phyloP scores from a whole-genome alignment of 2,797 vertebrate species.

The Gallinago stenura region DNA sequence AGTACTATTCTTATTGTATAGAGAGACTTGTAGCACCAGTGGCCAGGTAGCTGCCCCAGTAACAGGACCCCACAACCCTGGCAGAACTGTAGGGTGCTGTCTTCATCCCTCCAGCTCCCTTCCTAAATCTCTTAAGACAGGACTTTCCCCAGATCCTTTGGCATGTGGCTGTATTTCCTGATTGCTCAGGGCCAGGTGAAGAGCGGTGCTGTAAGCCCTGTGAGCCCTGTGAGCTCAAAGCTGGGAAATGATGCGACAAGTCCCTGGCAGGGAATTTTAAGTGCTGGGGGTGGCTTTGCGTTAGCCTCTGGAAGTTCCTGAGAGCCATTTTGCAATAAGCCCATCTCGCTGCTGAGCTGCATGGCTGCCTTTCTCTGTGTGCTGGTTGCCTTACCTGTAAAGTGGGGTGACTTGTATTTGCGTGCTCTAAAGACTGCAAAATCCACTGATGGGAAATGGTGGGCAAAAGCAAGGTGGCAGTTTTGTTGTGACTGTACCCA shows the following conservation, averaged over 20 bases:
- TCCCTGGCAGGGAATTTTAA: background rate
- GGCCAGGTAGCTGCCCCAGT: background rate
- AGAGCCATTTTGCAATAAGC: background rate
- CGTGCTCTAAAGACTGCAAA: background rate
- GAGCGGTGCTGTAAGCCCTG: rapidly evolving
- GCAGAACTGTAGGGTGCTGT: background rate
- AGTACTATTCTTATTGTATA: rapidly evolving
- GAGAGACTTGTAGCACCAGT: background rate
- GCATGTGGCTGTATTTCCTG: background rate
- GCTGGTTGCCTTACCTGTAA: background rate
- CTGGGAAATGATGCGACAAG: background rate
- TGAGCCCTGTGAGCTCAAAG: background rate
- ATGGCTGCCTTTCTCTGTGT: background rate
- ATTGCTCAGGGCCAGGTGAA: background rate
- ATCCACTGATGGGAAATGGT: background rate
- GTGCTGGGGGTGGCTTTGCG: background rate
- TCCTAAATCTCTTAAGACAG: background rate
- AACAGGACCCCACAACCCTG: background rate
- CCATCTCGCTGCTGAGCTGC: background rate
- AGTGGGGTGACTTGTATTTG: background rate
- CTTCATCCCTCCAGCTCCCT: background rate
- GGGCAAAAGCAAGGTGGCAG: rapidly evolving
- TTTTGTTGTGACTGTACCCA: background rate
- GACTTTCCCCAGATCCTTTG: background rate
- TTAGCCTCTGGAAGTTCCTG: background rate